Percentiles rank a stretch among this genome's conserved stretches.
Evolutionary conservation across 2,888 invertebrate genomes (phyloP).

Genomic region (Syrista parreyssii): DNA sequence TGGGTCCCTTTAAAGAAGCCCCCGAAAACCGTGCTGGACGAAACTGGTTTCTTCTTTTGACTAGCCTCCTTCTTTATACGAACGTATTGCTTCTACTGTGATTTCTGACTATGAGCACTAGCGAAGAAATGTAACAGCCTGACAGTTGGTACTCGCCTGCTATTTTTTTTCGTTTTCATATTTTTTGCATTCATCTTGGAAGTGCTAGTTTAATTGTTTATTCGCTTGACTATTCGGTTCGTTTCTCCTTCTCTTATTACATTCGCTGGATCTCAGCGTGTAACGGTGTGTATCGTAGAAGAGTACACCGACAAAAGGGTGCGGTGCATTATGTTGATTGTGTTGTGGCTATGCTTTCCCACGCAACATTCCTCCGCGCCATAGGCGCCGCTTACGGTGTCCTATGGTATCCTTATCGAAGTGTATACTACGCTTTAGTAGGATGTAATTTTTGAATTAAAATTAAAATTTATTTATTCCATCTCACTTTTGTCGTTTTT

Average conservation of each 20-base stretch:
- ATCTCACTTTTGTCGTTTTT: not conserved
- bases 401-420: not conserved
- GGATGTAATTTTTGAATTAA: not conserved
- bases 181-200: not conserved
- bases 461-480: not conserved
- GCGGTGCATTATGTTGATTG: slow-evolving; percentile 14
- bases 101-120: not conserved
- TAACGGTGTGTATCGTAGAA: not conserved
- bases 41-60: not conserved
- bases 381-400: slow-evolving; percentile 15
- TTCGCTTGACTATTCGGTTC: not conserved
- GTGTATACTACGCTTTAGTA: not conserved
- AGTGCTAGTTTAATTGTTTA: not conserved
- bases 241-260: slow-evolving; percentile 15
- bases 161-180: not conserved
- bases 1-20: not conserved
- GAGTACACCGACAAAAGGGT: not conserved
- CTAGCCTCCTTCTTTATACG: not conserved
- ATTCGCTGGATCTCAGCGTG: not conserved
- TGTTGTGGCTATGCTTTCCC: slow-evolving; percentile 22
- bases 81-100: not conserved
- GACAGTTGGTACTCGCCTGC: not conserved
- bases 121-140: not conserved
- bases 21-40: not conserved
- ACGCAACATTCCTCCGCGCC: slow-evolving; percentile 26